Evolutionary conservation across 2,797 vertebrate genomes (phyloP), one percentile per base, ranked within the genome.

Genomic region (Xenentodon cancila): DNA sequence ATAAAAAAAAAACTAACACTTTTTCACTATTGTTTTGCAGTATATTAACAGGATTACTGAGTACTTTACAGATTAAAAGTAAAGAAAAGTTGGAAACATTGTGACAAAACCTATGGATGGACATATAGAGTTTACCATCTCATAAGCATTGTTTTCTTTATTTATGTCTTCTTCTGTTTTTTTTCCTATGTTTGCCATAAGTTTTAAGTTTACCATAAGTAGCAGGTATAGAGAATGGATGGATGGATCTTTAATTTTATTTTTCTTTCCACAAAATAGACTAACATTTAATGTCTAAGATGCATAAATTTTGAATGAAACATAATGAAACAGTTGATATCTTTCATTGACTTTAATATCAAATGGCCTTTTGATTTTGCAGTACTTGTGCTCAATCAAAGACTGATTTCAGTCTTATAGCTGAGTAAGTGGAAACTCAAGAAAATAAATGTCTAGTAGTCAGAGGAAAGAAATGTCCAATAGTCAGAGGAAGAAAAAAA

Each of bases 391-490:
- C n/a, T 81, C 60, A 75, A 32, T 74, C 45, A 62, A 50, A 64
- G 73, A 74, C 60, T 57, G 30, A 62, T 64, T 72, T 64, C 19
- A 40, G 59, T 79, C 61, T 70, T 47, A 68, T 43, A 69, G 7
- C 32, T 34, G 32, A 75, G 71, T 52, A 71, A 73, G 69, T 27
- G 30, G 56, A 79, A 61, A 46, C 53, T 57, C 71, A 60, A 42
- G 65, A 74, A 59, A 73, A 75, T 77, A 71, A 68, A 81, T 59
- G 62, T 74, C 56, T 64, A 72, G 58, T 64, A 72, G 50, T 45
- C 53, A 58, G 27, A 48, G 32, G 63, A 72, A 67, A 7, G 1
- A 32, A 25, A 25, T n/a, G n/a, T n/a, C n/a, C n/a, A n/a, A n/a
- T n/a, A n/a, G n/a, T n/a, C 7, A 7, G 7, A 32, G 7, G 7